Evolutionary conservation across 2,113 vertebrate species (phyloP).

Genomic region (Fregetta grallaria): DNA sequence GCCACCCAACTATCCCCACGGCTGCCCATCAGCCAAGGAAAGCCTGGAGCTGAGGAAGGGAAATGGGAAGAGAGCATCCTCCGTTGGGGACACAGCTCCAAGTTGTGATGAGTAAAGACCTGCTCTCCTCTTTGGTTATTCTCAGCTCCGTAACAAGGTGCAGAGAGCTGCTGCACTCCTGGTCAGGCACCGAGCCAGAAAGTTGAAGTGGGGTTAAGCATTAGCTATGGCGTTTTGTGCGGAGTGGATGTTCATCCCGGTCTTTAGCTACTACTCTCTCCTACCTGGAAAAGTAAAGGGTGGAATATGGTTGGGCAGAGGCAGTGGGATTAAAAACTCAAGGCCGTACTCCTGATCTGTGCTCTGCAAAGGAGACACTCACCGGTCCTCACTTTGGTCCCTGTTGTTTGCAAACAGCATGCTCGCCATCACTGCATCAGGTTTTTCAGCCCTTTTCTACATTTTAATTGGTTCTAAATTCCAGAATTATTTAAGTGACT

Average conservation of each 20-base stretch:
- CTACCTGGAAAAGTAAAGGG: neutral
- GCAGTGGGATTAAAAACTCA: neutral
- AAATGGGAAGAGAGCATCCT: neutral
- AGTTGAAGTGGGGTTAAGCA: neutral
- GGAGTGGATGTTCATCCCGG: neutral
- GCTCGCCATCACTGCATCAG: neutral
- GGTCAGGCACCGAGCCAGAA: accelerated
- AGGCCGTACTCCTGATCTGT: too few relatives aligned
- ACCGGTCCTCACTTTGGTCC: neutral
- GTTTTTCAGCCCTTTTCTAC: neutral
- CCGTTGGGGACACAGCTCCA: neutral
- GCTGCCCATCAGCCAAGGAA: accelerated
- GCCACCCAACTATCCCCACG: accelerated
- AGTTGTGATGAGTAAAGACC: accelerated
- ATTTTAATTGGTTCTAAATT: neutral
- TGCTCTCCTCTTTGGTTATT: neutral
- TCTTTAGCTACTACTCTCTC: neutral
- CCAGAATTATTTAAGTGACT: neutral
- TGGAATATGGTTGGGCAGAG: neutral
- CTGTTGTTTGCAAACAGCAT: neutral
- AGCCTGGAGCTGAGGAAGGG: neutral
- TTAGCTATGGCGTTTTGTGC: accelerated
- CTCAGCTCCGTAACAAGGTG: accelerated
- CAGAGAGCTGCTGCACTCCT: neutral
- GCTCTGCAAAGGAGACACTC: neutral